Base-by-base conservation (phyloP, 1,140 invertebrate species). In the Paralvinella palmiformis region DNA sequence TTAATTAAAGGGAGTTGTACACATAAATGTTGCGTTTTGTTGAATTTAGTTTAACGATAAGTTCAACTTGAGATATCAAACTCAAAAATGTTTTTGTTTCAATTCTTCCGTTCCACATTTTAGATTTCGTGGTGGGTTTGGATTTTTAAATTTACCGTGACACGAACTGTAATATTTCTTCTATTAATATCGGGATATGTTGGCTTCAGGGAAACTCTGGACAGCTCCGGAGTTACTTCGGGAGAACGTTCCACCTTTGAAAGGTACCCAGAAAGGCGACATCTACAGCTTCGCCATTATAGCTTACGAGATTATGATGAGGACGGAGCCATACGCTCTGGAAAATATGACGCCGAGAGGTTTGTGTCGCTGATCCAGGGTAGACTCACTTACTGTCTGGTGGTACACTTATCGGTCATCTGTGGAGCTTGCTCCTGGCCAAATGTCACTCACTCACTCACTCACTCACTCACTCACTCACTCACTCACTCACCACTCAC, bases 181-280 rank as follows among this genome's bases (percentile, higher is more conserved):
- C n/a, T 27, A n/a, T 22, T 4, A 13, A 10, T 13, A 41, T 10
- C n/a, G 37, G n/a, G 10, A 10, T 41, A 41, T 41, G 10, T 41
- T 41, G n/a, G 10, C 37, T n/a, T 10, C 27, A 56, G 64, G 33
- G 50, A 66, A 66, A 35, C 27, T 66, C n/a, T 66, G 64, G 64
- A 66, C 64, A 13, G 64, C 64, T 13, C 64, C 64, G n/a, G 64
- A 66, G 41, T 53, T 66, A 31, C 52, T 66, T 17, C 29, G 64
- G 3, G 64, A 66, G 32, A 66, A 66, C 22, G 17, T 66, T 41
- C 64, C 64, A 1, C 50, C 50, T 2, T 41, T 41, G 6, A 45
- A 35, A 15, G 64, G 64, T 31, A 66, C 59, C 0, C 59, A 52
- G 41, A 62, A 61, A 53, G 64, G 64, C 44, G 64, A 66, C 31